Evolutionary conservation across 2,888 invertebrate genomes (phyloP).

Genomic region (Prenolepis imparis): DNA sequence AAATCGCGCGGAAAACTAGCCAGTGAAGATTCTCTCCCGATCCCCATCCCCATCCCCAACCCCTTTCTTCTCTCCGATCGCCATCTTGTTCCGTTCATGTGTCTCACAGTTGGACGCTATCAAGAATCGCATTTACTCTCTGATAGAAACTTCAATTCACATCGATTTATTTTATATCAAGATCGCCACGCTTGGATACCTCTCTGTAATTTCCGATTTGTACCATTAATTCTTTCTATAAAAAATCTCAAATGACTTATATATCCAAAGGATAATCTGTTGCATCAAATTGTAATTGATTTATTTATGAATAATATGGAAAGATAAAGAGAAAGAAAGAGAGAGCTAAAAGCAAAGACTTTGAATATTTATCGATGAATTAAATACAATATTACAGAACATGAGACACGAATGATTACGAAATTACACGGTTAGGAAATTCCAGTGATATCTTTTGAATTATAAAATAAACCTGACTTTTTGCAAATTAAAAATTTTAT

Average conservation of each 20-base stretch:
- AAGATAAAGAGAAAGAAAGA: not conserved
- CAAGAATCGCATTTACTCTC: slow-evolving; percentile 57
- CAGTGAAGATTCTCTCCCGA: slow-evolving; percentile 77
- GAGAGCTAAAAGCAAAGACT: not conserved
- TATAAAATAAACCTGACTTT: not conserved
- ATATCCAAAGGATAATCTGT: not conserved
- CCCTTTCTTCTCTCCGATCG: slow-evolving; percentile 58
- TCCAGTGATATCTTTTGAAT: not conserved
- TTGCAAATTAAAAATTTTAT: not conserved
- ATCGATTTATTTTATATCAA: slow-evolving; percentile 50
- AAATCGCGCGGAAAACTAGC: slow-evolving; percentile 85
- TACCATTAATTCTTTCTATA: not conserved
- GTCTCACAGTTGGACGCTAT: slow-evolving; percentile 65
- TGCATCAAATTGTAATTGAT: not conserved
- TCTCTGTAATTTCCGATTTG: not conserved
- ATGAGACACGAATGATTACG: not conserved
- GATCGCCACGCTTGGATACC: not conserved
- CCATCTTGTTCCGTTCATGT: slow-evolving; percentile 57
- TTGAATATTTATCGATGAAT: not conserved
- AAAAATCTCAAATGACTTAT: slow-evolving; percentile 1
- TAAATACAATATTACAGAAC: not conserved
- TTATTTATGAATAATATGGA: not conserved
- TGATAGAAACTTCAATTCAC: slow-evolving; percentile 32
- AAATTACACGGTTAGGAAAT: not conserved
- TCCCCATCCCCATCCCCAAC: not conserved